Base-by-base conservation (phyloP, 2,797 vertebrate species). In the Macroramphosus scolopax region DNA sequence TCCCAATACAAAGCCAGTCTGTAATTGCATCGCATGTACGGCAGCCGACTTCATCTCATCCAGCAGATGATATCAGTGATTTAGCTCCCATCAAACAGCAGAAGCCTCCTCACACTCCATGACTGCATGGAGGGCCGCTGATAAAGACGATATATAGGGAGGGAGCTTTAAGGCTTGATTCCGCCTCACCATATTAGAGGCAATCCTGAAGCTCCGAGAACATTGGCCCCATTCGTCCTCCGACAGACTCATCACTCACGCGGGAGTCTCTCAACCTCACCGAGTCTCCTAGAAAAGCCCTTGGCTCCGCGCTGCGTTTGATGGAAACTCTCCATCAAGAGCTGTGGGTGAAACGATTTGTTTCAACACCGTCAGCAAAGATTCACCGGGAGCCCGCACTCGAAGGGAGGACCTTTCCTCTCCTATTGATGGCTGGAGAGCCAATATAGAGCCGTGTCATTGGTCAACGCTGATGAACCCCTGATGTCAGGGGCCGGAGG, bases 231-330 rank as follows among this genome's bases (percentile, higher is more conserved):
- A n/a, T 71, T 57, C 36, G 53, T 74, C 65, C 55, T 32, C 33
- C 24, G 54, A 63, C 47, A 24, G 59, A 65, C 25, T 72, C 74
- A 82, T 82, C 60, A 72, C 34, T 82, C 82, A 80, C 57, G 41
- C 29, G 8, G 18, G 55, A 59, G 53, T 37, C 58, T 59, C 43
- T 64, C 46, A 51, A 38, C 9, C 17, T 3, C 28, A n/a, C 5
- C 0, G 30, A 48, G 13, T 48, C 44, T 57, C 38, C 14, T n/a
- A 12, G 42, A 52, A 52, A 56, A 35, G 57, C 72, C 62, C 56
- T 67, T 3, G 40, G 68, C 62, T 63, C 50, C 22, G 44, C 20
- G 44, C 58, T 11, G 54, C 44, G 29, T 17, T 47, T 66, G 59
- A 75, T 72, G 46, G 60, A 74, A 56, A 55, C 49, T 64, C 57